A percentile compares a stretch with the other conserved stretches of the same genome.
Conservation (phyloP, 2,888 invertebrate species). For the Drosophila melanosoma region DNA sequence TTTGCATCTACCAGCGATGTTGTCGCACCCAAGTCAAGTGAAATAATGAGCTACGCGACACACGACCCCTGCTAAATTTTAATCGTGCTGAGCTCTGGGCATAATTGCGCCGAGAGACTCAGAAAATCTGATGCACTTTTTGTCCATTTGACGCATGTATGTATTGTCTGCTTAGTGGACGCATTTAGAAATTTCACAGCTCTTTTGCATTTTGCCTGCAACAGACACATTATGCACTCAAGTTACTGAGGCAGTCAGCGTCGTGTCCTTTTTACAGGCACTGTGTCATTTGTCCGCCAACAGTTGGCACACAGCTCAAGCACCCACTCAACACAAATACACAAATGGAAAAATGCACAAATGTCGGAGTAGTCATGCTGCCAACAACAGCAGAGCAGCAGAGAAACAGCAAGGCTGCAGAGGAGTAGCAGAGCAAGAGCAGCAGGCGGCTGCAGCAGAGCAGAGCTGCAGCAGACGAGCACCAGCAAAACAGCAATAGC, state of each 20-base stretch:
- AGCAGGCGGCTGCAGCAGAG: background rate
- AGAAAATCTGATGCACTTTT: no score
- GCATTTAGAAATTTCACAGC: conserved; percentile 49
- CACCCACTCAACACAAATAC: conserved; percentile 73
- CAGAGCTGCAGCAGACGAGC: background rate
- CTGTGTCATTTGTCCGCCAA: conserved; percentile 52
- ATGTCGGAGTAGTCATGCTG: conserved; percentile 56
- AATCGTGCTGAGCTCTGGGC: no score
- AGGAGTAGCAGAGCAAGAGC: conserved; percentile 34
- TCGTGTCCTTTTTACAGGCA: conserved; percentile 21
- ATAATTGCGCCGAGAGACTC: no score
- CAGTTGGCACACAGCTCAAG: conserved; percentile 71
- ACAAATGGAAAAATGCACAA: conserved; percentile 54
- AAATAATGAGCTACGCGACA: no score
- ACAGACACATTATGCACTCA: conserved; percentile 59
- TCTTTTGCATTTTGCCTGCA: conserved; percentile 39
- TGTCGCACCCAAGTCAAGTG: no score
- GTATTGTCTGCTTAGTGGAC: background rate
- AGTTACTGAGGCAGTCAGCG: conserved; percentile 24
- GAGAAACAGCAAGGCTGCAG: conserved; percentile 50
- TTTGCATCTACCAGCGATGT: no score
- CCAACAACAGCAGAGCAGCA: conserved; percentile 28
- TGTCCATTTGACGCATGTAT: no score
- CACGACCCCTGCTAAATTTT: no score
- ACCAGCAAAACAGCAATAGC: background rate